Conservation (phyloP, 35 echinoderm and acorn worm genomes). For the Amphiura filiformis region DNA sequence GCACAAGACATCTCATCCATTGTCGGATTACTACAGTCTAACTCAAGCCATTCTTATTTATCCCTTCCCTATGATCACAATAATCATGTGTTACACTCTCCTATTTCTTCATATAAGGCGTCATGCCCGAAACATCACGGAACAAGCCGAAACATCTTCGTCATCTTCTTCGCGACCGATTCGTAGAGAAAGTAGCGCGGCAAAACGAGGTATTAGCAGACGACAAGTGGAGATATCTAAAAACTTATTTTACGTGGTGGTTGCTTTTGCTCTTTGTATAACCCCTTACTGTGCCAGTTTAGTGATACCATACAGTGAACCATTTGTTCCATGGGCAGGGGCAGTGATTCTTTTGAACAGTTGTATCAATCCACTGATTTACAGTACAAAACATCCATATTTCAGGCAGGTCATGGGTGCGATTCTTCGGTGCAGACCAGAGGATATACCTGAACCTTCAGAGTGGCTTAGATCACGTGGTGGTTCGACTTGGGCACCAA, state of each 20-base stretch:
- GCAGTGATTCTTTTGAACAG: conserved; percentile 75
- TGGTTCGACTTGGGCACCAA: not conserved
- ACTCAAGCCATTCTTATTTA: conserved; percentile 69
- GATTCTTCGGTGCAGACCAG: conserved; percentile 58
- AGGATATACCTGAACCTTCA: conserved; percentile 72
- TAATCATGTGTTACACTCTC: conserved; percentile 55
- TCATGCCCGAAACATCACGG: conserved; percentile 76
- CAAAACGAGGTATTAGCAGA: conserved; percentile 46
- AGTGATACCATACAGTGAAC: conserved; percentile 73
- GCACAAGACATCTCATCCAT: conserved; percentile 75
- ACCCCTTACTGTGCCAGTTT: conserved; percentile 84
- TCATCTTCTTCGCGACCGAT: conserved; percentile 47
- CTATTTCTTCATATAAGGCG: conserved; percentile 63
- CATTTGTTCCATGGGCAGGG: conserved; percentile 80
- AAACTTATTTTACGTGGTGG: conserved; percentile 86
- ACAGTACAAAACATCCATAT: conserved; percentile 82
- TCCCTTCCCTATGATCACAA: conserved; percentile 65
- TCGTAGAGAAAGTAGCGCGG: conserved; percentile 63
- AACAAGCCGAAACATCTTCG: conserved; percentile 69
- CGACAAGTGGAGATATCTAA: conserved; percentile 84
- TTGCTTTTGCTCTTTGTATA: conserved; percentile 71
- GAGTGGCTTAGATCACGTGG: conserved; percentile 61
- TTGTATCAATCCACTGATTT: conserved; percentile 84
- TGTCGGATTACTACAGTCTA: conserved; percentile 84
- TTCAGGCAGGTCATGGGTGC: conserved; percentile 80